Evolutionary conservation across 2,113 vertebrate species (phyloP), one percentile per base, ranked within the genome.

Genomic region (Campylomormyrus numenius): DNA sequence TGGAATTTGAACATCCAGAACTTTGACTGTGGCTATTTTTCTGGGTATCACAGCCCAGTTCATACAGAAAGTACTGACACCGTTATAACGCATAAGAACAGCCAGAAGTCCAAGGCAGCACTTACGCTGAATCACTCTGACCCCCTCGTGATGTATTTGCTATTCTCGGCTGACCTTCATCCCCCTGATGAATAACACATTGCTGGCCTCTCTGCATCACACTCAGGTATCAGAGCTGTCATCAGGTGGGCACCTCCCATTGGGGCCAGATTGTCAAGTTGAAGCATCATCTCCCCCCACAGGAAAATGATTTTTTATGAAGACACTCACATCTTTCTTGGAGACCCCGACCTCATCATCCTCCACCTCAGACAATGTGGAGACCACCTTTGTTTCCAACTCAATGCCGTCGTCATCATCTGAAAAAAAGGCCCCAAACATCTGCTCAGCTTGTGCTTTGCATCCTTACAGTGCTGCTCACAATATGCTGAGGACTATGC

Each of bases 361-460:
- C 15, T 98, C 97, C 0, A 95, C 95, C 91, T 97, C 97, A 0
- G 97, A 97, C 24, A 96, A 92, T 0, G 93, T 94, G 0, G 96
- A 95, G 19, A 94, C 94, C 0, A 92, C 93, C 62, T 90, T 94
- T 52, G 90, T 0, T 1, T 97, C 97, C 90, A 94, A 91, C 4
- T 96, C 96, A 89, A 95, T 94, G 0, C 95, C 94, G 0, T 96
- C 96, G 2, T 97, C 96, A 1, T 97, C 96, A 2, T 97, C 96
- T 3, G 27, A 13, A 8, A 90, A 48, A 66, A 8, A 89, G 35
- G 8, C n/a, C 7, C 58, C 17, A 52, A 39, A 88, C 1, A 21
- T 88, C 27, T 62, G 42, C 53, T 88, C 19, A 42, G 31, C 9
- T 17, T 87, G 85, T 31, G 1, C 42, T 48, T 24, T 24, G 83